Evolutionary conservation across 1,140 invertebrate species (phyloP).

Genomic region (Scaptomyza pallida): DNA sequence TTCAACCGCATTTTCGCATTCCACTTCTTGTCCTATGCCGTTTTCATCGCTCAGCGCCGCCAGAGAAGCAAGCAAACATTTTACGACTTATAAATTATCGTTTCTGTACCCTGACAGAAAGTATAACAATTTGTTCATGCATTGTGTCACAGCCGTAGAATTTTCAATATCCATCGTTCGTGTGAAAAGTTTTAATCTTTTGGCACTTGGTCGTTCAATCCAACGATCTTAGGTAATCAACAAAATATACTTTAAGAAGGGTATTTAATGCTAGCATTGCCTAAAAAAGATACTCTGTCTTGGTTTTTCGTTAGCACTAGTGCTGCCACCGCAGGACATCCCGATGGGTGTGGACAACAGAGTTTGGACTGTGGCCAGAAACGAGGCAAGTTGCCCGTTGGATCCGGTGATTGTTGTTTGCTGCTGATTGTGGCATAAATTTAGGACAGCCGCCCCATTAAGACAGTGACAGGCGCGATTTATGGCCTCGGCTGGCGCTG

Average conservation of each 20-base stretch:
- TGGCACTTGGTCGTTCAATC: no score
- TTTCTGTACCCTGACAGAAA: slow-evolving; percentile 16
- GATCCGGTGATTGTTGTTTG: slow-evolving; percentile 26
- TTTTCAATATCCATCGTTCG: no score
- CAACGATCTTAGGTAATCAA: no score
- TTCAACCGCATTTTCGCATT: slow-evolving; percentile 68
- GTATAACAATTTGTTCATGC: slow-evolving; percentile 56
- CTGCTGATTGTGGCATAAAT: slow-evolving; percentile 77
- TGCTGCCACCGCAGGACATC: slow-evolving; percentile 65
- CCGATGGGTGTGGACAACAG: slow-evolving; percentile 57
- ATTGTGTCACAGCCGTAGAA: not conserved
- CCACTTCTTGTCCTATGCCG: slow-evolving; percentile 51
- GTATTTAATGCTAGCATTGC: not conserved
- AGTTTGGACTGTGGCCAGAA: slow-evolving; percentile 1
- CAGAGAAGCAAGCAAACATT: slow-evolving; percentile 50
- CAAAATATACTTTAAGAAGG: no score
- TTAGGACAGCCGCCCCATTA: slow-evolving; percentile 77
- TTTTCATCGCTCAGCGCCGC: slow-evolving; percentile 54
- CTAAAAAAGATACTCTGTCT: not conserved
- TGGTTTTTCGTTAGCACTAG: slow-evolving; percentile 70
- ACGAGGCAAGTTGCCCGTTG: not conserved
- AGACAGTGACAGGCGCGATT: slow-evolving; percentile 80
- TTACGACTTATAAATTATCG: slow-evolving; percentile 83
- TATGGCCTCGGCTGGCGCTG: slow-evolving; percentile 64
- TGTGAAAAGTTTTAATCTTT: not conserved